Evolutionary conservation across 64 coral and sea anemone species (phyloP).

Genomic region (Porites lutea): DNA sequence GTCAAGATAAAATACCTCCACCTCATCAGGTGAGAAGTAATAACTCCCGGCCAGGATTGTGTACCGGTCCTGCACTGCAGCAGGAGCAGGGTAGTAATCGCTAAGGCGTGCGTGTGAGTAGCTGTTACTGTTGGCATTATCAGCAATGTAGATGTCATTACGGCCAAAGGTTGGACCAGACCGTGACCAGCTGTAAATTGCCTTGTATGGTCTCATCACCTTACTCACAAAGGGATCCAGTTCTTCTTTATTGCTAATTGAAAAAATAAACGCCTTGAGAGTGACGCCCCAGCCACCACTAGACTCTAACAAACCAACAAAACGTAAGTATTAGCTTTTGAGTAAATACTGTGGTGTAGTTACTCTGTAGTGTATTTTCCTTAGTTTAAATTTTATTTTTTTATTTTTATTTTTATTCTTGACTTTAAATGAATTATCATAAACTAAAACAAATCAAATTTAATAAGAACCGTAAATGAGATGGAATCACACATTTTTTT

Average conservation of each 20-base stretch:
- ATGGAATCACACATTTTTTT: too few species aligned
- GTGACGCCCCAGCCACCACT: background rate
- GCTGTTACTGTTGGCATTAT: background rate
- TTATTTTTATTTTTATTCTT: too few species aligned
- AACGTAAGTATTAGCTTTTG: too few species aligned
- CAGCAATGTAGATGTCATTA: background rate
- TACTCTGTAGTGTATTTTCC: too few species aligned
- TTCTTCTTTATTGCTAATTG: background rate
- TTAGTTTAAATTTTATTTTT: too few species aligned
- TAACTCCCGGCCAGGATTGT: constrained; percentile 16
- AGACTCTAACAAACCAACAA: background rate
- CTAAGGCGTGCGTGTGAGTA: background rate
- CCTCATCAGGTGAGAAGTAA: background rate
- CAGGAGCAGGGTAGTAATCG: background rate
- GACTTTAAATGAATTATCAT: too few species aligned
- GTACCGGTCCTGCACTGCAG: background rate
- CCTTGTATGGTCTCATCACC: background rate
- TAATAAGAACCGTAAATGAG: too few species aligned
- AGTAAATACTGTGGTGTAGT: too few species aligned
- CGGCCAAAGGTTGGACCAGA: background rate
- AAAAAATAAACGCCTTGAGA: background rate
- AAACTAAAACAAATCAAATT: too few species aligned
- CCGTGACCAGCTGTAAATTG: background rate
- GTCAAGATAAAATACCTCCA: constrained; percentile 13
- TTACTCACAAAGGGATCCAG: background rate